A percentile compares a stretch with the other conserved stretches of the same genome.
Evolutionary conservation across 2,113 vertebrate genomes (phyloP).

Genomic region (Gymnogyps californianus): DNA sequence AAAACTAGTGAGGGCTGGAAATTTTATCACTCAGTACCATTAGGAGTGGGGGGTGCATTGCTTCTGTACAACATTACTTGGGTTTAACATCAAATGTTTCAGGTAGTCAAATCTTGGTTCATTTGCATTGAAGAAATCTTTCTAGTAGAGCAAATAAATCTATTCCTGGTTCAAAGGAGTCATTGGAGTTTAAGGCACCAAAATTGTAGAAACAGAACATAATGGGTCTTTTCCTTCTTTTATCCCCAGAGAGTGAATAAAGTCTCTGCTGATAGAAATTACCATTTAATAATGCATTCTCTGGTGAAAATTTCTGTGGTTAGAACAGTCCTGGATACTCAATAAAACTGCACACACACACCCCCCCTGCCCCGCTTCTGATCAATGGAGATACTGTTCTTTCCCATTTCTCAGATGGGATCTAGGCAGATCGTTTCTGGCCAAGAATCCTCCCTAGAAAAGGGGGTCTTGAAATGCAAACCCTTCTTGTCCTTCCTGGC

Average conservation of each 20-base stretch:
- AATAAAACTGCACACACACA: background rate
- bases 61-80: background rate
- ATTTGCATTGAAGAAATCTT: background rate
- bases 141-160: background rate
- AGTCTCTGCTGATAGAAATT: background rate
- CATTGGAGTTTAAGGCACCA: background rate
- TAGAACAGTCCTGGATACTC: background rate
- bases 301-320: background rate
- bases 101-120: background rate
- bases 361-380: background rate
- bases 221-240: background rate
- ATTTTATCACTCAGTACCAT: background rate
- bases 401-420: background rate
- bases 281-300: background rate
- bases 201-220: background rate
- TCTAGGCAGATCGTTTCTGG: background rate
- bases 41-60: background rate
- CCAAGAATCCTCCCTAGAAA: background rate
- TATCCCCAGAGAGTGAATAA: background rate
- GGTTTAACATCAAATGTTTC: background rate
- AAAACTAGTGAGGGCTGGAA: background rate
- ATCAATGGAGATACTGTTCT: background rate
- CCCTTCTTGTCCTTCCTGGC: background rate
- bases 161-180: background rate
- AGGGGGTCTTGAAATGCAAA: background rate